These are phyloP conservation scores for Miichthys miiuy DNA, from an alignment of 2,797 vertebrate species.

Conservation along the genomic window DNA sequence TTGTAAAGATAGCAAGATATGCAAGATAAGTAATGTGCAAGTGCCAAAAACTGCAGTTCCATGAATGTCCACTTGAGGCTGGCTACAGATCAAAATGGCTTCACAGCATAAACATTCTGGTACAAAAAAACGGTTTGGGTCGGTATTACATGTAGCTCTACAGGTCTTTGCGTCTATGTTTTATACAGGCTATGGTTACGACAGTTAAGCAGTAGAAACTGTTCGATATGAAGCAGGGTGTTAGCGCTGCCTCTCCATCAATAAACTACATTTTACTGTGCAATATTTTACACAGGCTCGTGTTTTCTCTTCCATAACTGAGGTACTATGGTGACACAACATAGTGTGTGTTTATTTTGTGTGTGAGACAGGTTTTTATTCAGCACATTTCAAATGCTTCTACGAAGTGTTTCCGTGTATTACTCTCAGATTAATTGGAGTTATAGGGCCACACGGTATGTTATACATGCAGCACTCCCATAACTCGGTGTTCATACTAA, in stretches of 20 bases:
- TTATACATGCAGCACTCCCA: slow-evolving; percentile 28
- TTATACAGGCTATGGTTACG: neutral
- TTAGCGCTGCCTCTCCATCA: neutral
- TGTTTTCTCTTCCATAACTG: neutral
- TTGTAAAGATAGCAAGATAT: neutral
- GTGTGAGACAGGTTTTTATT: neutral
- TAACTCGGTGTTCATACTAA: slow-evolving; percentile 4
- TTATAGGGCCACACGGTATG: slow-evolving; percentile 27
- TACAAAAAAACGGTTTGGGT: too few species aligned
- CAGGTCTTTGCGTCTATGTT: too few species aligned
- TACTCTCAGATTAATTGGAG: neutral
- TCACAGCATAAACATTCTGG: too few species aligned
- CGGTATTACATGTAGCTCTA: too few species aligned
- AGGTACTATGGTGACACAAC: neutral
- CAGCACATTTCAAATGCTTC: neutral
- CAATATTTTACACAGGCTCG: neutral
- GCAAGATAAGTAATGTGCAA: neutral
- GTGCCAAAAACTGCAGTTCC: too few species aligned
- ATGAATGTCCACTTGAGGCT: too few species aligned
- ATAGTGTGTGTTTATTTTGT: neutral
- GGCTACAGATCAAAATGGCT: too few species aligned
- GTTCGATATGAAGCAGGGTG: neutral
- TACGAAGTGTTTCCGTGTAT: neutral
- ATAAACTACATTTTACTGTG: neutral
- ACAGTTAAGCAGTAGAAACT: neutral